A percentile compares a stretch with the other conserved stretches of the same genome.
Conservation (phyloP, 2,888 invertebrate genomes). For the Halictus quadricinctus region DNA sequence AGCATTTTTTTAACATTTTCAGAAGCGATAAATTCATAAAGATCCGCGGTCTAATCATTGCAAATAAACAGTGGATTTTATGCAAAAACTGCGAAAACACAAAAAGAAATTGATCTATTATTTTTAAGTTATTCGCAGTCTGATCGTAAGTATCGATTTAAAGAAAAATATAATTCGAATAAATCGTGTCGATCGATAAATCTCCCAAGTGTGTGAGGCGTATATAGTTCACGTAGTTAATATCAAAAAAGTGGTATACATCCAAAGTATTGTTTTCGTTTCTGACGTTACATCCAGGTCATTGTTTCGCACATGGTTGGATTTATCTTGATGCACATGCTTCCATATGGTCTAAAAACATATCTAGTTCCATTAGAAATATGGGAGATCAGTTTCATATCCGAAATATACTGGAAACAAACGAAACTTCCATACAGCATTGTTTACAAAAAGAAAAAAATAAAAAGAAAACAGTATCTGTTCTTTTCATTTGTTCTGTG, state of each 20-base stretch:
- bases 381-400: background rate
- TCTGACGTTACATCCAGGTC: background rate
- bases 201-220: background rate
- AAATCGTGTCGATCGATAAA: background rate
- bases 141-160: too few relatives aligned
- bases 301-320: background rate
- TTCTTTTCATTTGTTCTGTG: background rate
- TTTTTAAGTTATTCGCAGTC: background rate
- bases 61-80: background rate
- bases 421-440: background rate
- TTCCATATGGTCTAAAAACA: background rate
- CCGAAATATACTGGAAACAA: background rate
- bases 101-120: background rate
- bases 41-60: too few relatives aligned
- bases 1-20: too few relatives aligned
- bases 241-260: background rate
- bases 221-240: background rate
- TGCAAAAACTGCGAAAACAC: background rate
- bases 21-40: too few relatives aligned
- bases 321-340: background rate
- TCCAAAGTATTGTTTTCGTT: background rate
- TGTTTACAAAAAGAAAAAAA: background rate
- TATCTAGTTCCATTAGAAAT: slow-evolving; percentile 5
- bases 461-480: background rate
- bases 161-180: background rate